phyloP scores from a whole-genome alignment of 53 echinoderm and acorn worm species.

The Apostichopus leukothele region DNA sequence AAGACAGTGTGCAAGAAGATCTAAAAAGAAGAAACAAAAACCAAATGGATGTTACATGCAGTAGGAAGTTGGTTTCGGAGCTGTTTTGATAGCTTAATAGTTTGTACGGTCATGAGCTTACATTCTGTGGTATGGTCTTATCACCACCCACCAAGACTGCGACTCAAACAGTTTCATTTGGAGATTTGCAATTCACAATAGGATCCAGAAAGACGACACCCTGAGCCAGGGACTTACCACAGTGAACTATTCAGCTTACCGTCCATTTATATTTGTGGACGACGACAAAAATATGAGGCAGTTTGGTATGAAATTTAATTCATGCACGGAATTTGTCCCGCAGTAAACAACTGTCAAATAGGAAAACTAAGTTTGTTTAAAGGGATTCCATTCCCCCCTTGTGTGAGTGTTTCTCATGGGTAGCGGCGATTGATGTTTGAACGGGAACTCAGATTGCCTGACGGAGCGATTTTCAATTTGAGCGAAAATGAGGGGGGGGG shows the following conservation, averaged over 20 bases:
- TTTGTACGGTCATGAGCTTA: neutral
- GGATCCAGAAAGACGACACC: conserved; percentile 21
- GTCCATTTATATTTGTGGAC: conserved; percentile 2
- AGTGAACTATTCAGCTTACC: conserved; percentile 27
- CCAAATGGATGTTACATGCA: neutral
- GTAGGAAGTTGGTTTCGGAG: neutral
- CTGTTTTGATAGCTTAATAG: conserved; percentile 1
- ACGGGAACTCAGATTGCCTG: too few species aligned
- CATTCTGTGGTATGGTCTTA: conserved; percentile 1
- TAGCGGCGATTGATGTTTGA: too few species aligned
- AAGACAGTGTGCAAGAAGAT: neutral
- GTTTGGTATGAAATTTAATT: conserved; percentile 30
- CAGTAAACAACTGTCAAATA: conserved; percentile 35
- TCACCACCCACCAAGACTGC: conserved; percentile 23
- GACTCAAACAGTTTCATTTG: conserved; percentile 36
- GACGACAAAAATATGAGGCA: conserved; percentile 16
- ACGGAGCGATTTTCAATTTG: too few species aligned
- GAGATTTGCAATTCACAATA: conserved; percentile 2
- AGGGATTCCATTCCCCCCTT: neutral
- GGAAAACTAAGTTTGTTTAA: neutral
- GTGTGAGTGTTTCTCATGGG: too few species aligned
- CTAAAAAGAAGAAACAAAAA: neutral
- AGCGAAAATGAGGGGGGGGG: too few species aligned
- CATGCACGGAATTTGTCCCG: conserved; percentile 28
- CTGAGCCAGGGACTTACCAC: conserved; percentile 3